phyloP scores from a whole-genome alignment of 2,888 invertebrate genomes.

The Tillus elongatus region DNA sequence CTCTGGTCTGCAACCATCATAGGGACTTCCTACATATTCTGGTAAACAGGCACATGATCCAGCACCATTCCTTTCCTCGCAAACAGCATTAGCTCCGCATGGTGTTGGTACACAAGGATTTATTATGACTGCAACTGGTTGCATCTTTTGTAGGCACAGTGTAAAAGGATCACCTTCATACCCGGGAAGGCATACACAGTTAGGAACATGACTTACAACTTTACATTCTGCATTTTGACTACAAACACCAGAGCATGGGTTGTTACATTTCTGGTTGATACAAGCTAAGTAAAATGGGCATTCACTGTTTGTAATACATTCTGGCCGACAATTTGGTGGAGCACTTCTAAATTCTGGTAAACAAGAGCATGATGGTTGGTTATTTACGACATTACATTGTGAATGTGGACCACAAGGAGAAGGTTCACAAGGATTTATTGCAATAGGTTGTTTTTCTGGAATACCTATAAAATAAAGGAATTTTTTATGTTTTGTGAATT shows the following conservation, averaged over 20 bases:
- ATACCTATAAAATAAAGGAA: conserved; percentile 9
- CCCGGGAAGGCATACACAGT: conserved; percentile 58
- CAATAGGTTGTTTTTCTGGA: conserved; percentile 31
- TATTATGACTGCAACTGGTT: conserved; percentile 17
- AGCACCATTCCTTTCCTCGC: conserved; percentile 49
- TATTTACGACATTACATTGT: conserved; percentile 57
- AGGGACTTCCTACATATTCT: conserved; percentile 62
- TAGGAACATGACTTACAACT: conserved; percentile 65
- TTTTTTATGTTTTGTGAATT: no score
- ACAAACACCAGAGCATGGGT: conserved; percentile 65
- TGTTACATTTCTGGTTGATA: conserved; percentile 64
- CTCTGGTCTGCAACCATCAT: conserved; percentile 63
- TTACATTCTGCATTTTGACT: conserved; percentile 65
- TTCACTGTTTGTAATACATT: conserved; percentile 70
- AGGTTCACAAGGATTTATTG: conserved; percentile 60
- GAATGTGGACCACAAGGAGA: conserved; percentile 76
- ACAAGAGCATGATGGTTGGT: conserved; percentile 67
- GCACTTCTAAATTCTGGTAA: conserved; percentile 55
- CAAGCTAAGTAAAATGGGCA: conserved; percentile 62
- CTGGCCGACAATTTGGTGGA: conserved; percentile 70
- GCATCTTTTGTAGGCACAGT: conserved; percentile 43
- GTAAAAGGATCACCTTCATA: conserved; percentile 70
- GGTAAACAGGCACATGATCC: conserved; percentile 57
- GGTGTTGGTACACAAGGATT: conserved; percentile 55
- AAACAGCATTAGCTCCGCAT: conserved; percentile 56